Evolutionary conservation across 2,888 invertebrate genomes (phyloP).

Genomic region (Drosophila testacea): DNA sequence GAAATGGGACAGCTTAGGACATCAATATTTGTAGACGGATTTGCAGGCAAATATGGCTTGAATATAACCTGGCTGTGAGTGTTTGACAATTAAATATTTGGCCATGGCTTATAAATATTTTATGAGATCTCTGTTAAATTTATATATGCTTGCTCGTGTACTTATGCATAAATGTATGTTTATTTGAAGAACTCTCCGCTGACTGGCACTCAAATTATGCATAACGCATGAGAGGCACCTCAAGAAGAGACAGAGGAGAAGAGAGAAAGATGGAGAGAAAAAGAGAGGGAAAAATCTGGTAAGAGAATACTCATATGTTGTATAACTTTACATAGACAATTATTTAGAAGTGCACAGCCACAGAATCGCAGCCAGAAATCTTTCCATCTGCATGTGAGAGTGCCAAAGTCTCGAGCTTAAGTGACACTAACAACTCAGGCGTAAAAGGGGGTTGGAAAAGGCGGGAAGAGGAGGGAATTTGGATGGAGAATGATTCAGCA

Average conservation of each 20-base stretch:
- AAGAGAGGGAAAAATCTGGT: constrained; percentile 7
- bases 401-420: constrained; percentile 77
- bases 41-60: constrained; percentile 57
- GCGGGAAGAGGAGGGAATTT: background rate
- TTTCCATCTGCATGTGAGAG: constrained; percentile 59
- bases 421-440: constrained; percentile 76
- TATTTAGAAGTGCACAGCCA: constrained; percentile 75
- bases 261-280: background rate
- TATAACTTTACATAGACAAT: constrained; percentile 79
- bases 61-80: constrained; percentile 36
- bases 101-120: constrained; percentile 71
- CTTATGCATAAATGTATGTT: constrained; percentile 48
- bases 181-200: constrained; percentile 48
- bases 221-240: constrained; percentile 31
- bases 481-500: constrained; percentile 15
- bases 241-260: constrained; percentile 10
- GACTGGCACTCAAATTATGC: constrained; percentile 70
- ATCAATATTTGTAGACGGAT: constrained; percentile 66
- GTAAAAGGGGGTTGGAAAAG: background rate
- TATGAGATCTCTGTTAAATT: constrained; percentile 50
- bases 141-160: constrained; percentile 16
- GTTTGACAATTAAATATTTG: constrained; percentile 77
- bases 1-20: constrained; percentile 3
- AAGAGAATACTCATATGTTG: constrained; percentile 43
- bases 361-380: constrained; percentile 43